Percentiles rank a stretch among this genome's conserved stretches.
Conservation (phyloP, 2,888 invertebrate genomes). For the Orchestes rusci region DNA sequence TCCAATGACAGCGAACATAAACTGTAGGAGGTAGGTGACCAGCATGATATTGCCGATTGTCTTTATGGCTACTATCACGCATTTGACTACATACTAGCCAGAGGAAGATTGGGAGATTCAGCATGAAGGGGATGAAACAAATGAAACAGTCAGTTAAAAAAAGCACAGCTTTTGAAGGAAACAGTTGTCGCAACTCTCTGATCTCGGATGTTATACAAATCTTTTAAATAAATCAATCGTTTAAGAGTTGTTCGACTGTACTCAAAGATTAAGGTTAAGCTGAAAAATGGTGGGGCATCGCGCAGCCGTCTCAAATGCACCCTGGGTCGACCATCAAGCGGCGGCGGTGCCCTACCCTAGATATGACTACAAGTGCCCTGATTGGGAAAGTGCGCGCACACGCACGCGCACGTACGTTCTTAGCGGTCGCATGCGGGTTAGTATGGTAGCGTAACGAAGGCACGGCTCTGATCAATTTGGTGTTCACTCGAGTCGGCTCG, state of each 20-base stretch:
- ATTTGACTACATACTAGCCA: constrained; percentile 96
- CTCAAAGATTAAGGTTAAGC: background rate
- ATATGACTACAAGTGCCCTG: constrained; percentile 46
- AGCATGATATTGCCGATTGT: constrained; percentile 99
- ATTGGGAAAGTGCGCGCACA: constrained; percentile 23
- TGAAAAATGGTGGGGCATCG: constrained; percentile 28
- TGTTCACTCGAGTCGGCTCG: constrained; percentile 33
- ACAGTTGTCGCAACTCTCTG: constrained; percentile 5
- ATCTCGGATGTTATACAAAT: too few species aligned
- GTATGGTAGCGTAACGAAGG: constrained; percentile 32
- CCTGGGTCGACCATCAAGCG: constrained; percentile 36
- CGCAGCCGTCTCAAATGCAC: constrained; percentile 43
- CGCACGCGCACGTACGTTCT: constrained; percentile 35
- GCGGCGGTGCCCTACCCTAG: constrained; percentile 41
- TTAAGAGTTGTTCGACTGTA: too few species aligned
- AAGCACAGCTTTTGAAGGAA: too few species aligned
- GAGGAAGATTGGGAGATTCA: constrained; percentile 36
- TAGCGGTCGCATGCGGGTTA: constrained; percentile 41
- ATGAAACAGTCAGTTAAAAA: constrained; percentile 34
- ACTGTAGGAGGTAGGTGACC: constrained; percentile 99
- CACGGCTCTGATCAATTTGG: constrained; percentile 34
- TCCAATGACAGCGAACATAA: constrained; percentile 99
- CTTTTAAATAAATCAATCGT: too few species aligned
- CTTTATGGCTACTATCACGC: constrained; percentile 98
- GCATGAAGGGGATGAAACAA: constrained; percentile 41